A percentile compares a stretch with the other conserved stretches of the same genome.
Conservation (phyloP, 2,113 vertebrate genomes). For the Cyprinodon tularosa region DNA sequence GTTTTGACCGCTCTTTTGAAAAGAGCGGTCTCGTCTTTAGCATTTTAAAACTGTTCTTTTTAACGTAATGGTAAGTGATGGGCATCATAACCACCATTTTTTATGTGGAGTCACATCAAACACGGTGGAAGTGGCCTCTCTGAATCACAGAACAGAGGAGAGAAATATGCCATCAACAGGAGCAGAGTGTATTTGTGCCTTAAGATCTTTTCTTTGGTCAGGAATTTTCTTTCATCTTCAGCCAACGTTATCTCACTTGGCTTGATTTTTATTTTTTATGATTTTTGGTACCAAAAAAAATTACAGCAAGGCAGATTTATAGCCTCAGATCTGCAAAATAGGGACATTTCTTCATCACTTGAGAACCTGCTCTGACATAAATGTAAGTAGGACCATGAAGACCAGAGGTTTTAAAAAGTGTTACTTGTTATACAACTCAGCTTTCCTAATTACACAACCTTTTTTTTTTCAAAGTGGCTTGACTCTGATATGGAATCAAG, state of each 20-base stretch:
- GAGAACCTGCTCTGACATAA: background rate
- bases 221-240: background rate
- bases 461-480: too few species aligned
- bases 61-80: background rate
- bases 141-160: background rate
- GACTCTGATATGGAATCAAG: too few species aligned
- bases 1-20: too few species aligned
- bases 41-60: background rate
- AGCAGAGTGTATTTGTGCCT: background rate
- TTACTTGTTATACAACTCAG: background rate
- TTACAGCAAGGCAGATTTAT: background rate
- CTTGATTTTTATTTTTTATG: background rate
- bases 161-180: background rate
- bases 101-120: background rate
- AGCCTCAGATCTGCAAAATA: background rate
- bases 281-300: background rate
- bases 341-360: background rate
- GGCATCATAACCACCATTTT: background rate
- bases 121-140: background rate
- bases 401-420: too few species aligned
- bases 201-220: background rate
- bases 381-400: background rate
- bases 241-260: background rate
- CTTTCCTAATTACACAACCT: background rate
- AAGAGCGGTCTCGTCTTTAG: too few species aligned